These are phyloP conservation scores for Malacosoma neustria DNA, from an alignment of 2,888 invertebrate genomes.

Conservation along the genomic window DNA sequence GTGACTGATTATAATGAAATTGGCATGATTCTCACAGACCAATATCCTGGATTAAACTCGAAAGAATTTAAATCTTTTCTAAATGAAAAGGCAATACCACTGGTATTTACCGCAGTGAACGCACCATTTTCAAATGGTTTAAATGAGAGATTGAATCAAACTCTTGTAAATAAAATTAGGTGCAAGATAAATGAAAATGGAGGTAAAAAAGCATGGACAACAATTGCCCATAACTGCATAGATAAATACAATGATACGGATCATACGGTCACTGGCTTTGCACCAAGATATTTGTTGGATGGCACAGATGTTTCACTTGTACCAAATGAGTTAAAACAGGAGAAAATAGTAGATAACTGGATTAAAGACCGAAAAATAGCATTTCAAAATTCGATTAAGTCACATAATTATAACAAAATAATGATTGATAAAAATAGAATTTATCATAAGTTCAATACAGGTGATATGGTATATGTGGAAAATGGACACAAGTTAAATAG, in stretches of 20 bases:
- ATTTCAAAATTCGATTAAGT: conserved; percentile 18
- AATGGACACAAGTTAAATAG: conserved; percentile 23
- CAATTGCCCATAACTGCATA: conserved; percentile 6
- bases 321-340: conserved; percentile 16
- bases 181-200: no score
- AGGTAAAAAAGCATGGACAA: conserved; percentile 18
- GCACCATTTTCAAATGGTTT: no score
- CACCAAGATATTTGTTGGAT: no score
- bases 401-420: conserved; percentile 19
- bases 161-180: no score
- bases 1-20: conserved; percentile 7
- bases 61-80: conserved; percentile 15
- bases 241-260: conserved; percentile 22
- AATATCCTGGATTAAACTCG: conserved; percentile 24
- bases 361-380: conserved; percentile 15
- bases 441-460: conserved; percentile 12
- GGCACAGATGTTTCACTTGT: conserved; percentile 17
- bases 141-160: no score
- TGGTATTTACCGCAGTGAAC: conserved; percentile 29
- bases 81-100: conserved; percentile 11
- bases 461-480: conserved; percentile 19
- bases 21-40: conserved; percentile 14
- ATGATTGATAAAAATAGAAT: conserved; percentile 12
- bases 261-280: conserved; percentile 22
- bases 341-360: conserved; percentile 8